Percentiles rank a stretch among this genome's conserved stretches.
Evolutionary conservation across 2,797 vertebrate genomes (phyloP).

Genomic region (Mus minutoides): DNA sequence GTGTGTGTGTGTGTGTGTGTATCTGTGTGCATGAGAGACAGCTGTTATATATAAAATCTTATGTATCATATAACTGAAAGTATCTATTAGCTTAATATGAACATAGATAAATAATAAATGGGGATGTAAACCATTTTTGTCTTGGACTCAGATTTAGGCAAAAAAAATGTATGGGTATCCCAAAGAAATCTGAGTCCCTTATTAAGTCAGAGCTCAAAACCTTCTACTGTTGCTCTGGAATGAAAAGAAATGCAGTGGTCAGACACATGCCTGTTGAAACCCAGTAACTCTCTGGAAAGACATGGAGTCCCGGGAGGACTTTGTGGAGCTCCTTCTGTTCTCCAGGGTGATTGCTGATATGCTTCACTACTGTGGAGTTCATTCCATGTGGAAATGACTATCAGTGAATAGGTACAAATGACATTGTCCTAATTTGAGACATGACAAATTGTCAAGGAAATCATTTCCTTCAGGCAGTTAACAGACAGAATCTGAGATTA

Average conservation of each 20-base stretch:
- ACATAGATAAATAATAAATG: not conserved
- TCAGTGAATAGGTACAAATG: not conserved
- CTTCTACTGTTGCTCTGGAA: not conserved
- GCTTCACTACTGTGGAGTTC: not conserved
- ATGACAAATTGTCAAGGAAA: not conserved
- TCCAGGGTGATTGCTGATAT: no score
- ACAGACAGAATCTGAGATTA: not conserved
- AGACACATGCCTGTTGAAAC: not conserved
- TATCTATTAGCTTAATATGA: not conserved
- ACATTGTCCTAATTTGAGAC: not conserved
- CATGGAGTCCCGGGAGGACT: not conserved
- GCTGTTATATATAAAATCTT: not conserved
- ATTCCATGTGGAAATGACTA: not conserved
- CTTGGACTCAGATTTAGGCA: not conserved
- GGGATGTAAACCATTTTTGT: not conserved
- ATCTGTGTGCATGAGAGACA: not conserved
- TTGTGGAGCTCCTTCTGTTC: not conserved
- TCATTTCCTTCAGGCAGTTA: not conserved
- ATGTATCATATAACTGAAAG: not conserved
- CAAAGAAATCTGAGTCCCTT: not conserved
- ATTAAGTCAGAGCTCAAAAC: not conserved
- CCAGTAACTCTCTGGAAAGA: not conserved
- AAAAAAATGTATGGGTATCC: not conserved
- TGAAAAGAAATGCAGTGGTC: not conserved
- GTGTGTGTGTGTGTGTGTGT: not conserved